A percentile compares a stretch with the other conserved stretches of the same genome.
phyloP scores from a whole-genome alignment of 2,113 vertebrate species.

The Cochlearius cochlearius region DNA sequence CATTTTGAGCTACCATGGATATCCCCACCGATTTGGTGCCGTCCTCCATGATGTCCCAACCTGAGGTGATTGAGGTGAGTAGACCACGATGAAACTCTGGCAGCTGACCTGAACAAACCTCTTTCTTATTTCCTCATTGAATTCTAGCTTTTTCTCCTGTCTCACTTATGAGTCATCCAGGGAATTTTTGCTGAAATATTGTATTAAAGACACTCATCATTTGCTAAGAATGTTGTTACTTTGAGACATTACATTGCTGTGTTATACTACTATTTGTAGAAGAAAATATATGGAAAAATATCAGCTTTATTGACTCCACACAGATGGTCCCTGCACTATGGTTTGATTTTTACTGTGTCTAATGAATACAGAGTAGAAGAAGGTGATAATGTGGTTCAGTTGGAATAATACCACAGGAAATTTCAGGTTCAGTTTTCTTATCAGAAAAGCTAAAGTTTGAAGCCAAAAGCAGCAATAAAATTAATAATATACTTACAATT shows the following conservation, averaged over 20 bases:
- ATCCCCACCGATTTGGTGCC: conserved; percentile 37
- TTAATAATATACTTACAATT: not conserved
- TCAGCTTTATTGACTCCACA: not conserved
- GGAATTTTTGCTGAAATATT: not conserved
- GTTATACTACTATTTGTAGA: not conserved
- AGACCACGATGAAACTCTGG: not conserved
- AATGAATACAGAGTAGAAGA: not conserved
- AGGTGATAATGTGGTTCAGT: not conserved
- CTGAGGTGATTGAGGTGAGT: conserved; percentile 68
- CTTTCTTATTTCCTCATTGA: not conserved
- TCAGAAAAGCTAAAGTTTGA: not conserved
- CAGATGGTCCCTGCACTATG: not conserved
- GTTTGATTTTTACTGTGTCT: not conserved
- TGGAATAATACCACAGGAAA: not conserved
- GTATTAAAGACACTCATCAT: not conserved
- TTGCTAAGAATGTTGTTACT: not conserved
- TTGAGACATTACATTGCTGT: not conserved
- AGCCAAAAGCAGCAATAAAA: not conserved
- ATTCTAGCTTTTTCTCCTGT: not conserved
- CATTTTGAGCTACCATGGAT: conserved; percentile 53
- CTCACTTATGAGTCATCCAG: not conserved
- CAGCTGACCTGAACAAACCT: not conserved
- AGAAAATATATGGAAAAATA: not conserved
- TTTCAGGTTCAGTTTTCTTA: not conserved
- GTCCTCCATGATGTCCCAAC: conserved; percentile 65